Evolutionary conservation across 2,888 invertebrate genomes (phyloP), one percentile per base, ranked within the genome.

Genomic region (Mesorhabditis belari): DNA sequence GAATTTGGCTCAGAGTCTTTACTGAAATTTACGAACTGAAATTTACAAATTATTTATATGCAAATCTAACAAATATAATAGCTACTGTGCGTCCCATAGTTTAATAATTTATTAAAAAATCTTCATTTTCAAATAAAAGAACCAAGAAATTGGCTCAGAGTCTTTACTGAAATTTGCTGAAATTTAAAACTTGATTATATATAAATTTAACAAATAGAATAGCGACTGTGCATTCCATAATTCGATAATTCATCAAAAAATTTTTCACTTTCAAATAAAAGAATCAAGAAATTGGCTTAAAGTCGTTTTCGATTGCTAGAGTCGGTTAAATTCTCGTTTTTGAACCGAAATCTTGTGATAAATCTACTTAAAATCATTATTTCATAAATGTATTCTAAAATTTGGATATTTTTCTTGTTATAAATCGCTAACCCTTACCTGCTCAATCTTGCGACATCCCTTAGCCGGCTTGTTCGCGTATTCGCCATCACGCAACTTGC

Each of bases 371-470:
- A 12, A 44, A 44, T 12, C 44, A 9, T 44, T 44, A n/a, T 9
- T 44, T 44, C n/a, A 9, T 44, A 44, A 9, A 44, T 44, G 9
- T 44, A 12, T 44, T 44, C n/a, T 44, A 21, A 51, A 19, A n/a
- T 21, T 51, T 17, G 6, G 19, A 51, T 51, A 6, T 12, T 17
- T 51, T 51, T 51, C 6, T 51, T 12, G 49, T 54, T 23, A 55
- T 55, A 12, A 17, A 19, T 21, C 12, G 3, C 24, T 4, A 9
- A 4, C 21, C 21, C 53, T n/a, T 53, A 74, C 75, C 69, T 77
- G 79, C 17, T 65, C 55, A 53, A 77, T 74, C 63, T 79, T 79
- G 49, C 79, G 68, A 67, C 79, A 79, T 58, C 75, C 74, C 6
- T 67, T 61, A 21, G 78, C 74, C 3, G 63, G 55, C n/a, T 57